Conservation (phyloP, 1,140 invertebrate genomes). For the Drosophila micromelanica region DNA sequence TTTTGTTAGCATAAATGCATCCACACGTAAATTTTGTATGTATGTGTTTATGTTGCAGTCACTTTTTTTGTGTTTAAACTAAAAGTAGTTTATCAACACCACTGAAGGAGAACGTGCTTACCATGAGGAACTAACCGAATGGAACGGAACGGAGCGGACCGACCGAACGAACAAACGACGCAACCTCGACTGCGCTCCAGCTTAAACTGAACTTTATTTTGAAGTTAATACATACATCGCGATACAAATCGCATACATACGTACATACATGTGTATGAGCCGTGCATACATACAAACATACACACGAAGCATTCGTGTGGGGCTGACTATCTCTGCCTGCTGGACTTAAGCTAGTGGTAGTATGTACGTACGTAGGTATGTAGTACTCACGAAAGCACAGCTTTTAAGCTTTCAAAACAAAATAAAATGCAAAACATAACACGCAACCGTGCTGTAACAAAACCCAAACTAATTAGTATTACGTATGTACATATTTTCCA, state of each 20-base stretch:
- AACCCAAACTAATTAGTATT: conserved; percentile 77
- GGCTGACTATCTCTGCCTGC: conserved; percentile 18
- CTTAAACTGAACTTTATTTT: conserved; percentile 81
- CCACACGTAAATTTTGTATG: conserved; percentile 18
- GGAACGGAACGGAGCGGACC: conserved; percentile 58
- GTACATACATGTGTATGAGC: conserved; percentile 26
- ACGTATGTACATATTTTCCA: conserved; percentile 62
- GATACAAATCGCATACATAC: too few relatives aligned
- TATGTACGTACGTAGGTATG: conserved; percentile 24
- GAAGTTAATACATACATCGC: conserved; percentile 69
- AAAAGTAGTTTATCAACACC: conserved; percentile 43
- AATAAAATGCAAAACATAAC: conserved; percentile 79
- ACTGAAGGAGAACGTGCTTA: conserved; percentile 77
- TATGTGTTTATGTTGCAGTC: conserved; percentile 35
- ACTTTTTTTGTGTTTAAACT: conserved; percentile 16
- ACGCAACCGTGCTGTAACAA: conserved; percentile 79
- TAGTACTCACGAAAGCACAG: conserved; percentile 72
- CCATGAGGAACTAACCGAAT: conserved; percentile 78
- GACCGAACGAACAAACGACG: conserved; percentile 78
- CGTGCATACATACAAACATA: conserved; percentile 33
- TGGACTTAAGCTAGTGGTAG: conserved; percentile 16
- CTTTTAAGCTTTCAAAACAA: conserved; percentile 78
- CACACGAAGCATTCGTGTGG: neutral
- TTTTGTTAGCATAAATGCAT: conserved; percentile 1
- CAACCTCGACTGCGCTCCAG: conserved; percentile 78